Evolutionary conservation across 2,888 invertebrate species (phyloP), one percentile per base, ranked within the genome.

Genomic region (Heliothis peltigera): DNA sequence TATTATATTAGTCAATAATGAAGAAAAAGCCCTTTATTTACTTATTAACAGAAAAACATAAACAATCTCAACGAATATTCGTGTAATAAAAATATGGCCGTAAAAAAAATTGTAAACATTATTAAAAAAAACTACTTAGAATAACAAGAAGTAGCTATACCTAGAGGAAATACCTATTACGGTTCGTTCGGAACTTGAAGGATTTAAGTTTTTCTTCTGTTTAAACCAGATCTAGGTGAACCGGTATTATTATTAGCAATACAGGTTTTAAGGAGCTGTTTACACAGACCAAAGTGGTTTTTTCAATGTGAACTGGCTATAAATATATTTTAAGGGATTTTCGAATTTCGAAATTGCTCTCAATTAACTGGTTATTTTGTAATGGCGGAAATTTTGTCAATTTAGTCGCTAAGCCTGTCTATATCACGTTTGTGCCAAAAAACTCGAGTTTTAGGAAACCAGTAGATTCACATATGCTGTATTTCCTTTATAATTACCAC

Each of bases 161-260:
- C 5, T 4, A n/a, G 17, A 42, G 42, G 42, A n/a, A 17, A 17
- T 17, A n/a, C 35, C 39, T 4, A 42, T 17, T 17, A 2, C 8
- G 3, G 17, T 42, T 42, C 3, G 6, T 42, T 7, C 6, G 17
- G n/a, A 15, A 47, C 7, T 22, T 21, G 15, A 47, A 47, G 21
- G 18, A 51, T 5, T 10, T 0, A 22, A 39, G 7, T 39, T n/a
- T 17, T 28, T 22, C n/a, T 12, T 8, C 4, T 19, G 2, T 42
- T 4, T 22, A 32, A 51, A 46, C n/a, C 32, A 35, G 19, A 19
- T 19, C 15, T 43, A 35, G 17, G 4, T 28, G 22, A 18, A 66
- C 51, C 22, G 19, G 66, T 59, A 17, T n/a, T 17, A 10, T 42
- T 22, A 46, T 17, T 42, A 22, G 17, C 22, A 19, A 47, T 32